Evolutionary conservation across 2,113 vertebrate genomes (phyloP).

Genomic region (Pseudorectes ferrugineus): DNA sequence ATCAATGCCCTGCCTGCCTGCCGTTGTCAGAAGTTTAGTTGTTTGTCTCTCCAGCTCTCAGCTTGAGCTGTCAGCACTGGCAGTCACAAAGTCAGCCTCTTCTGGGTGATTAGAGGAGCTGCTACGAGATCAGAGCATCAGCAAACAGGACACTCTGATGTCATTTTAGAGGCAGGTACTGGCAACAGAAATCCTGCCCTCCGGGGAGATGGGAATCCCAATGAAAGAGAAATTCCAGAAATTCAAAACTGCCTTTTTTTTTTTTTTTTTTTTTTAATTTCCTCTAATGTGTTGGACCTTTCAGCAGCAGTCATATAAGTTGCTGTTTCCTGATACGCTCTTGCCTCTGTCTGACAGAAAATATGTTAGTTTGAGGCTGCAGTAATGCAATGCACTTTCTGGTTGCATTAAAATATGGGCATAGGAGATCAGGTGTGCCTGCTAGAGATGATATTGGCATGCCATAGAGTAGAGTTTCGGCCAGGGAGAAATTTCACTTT

Average conservation of each 20-base stretch:
- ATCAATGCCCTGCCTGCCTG: background rate
- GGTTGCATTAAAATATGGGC: background rate
- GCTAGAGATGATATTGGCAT: background rate
- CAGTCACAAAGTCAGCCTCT: background rate
- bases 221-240: background rate
- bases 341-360: background rate
- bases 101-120: background rate
- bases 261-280: background rate
- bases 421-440: background rate
- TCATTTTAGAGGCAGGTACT: background rate
- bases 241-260: background rate
- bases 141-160: background rate
- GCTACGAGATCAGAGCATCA: rapidly evolving
- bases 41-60: background rate
- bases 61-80: background rate
- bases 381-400: background rate
- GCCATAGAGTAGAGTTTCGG: background rate
- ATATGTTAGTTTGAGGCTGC: background rate
- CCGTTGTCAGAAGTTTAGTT: background rate
- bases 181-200: background rate
- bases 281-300: background rate
- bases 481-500: background rate
- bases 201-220: background rate
- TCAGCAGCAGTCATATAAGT: background rate
- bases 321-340: background rate